phyloP scores from a whole-genome alignment of 2,797 vertebrate genomes.

The Falco rusticolus region DNA sequence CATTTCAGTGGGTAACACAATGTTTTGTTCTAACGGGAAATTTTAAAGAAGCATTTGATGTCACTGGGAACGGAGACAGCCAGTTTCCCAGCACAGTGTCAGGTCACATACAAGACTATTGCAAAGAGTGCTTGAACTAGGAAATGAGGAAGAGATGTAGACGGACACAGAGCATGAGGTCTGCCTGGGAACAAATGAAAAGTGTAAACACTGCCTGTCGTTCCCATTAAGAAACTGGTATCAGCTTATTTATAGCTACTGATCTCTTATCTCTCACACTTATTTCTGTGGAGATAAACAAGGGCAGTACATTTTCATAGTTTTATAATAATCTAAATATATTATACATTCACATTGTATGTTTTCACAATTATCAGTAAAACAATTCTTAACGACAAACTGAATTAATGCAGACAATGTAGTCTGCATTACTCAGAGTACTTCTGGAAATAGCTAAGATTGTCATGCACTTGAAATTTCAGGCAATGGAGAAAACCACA shows the following conservation, averaged over 20 bases:
- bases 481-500: neutral
- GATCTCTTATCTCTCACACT: neutral
- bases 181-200: conserved; percentile 16
- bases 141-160: neutral
- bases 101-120: neutral
- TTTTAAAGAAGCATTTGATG: neutral
- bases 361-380: neutral
- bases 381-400: neutral
- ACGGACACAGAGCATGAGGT: neutral
- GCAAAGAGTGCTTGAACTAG: neutral
- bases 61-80: neutral
- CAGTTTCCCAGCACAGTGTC: neutral
- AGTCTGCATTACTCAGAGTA: neutral
- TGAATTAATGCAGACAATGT: neutral
- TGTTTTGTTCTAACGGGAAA: neutral
- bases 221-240: neutral
- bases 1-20: neutral
- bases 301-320: neutral
- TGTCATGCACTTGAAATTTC: neutral
- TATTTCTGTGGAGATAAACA: neutral
- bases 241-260: neutral
- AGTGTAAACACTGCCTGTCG: neutral
- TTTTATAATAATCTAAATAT: neutral
- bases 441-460: neutral
- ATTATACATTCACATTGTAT: neutral